Conservation (phyloP, 2,888 invertebrate species). For the Cancer borealis region DNA sequence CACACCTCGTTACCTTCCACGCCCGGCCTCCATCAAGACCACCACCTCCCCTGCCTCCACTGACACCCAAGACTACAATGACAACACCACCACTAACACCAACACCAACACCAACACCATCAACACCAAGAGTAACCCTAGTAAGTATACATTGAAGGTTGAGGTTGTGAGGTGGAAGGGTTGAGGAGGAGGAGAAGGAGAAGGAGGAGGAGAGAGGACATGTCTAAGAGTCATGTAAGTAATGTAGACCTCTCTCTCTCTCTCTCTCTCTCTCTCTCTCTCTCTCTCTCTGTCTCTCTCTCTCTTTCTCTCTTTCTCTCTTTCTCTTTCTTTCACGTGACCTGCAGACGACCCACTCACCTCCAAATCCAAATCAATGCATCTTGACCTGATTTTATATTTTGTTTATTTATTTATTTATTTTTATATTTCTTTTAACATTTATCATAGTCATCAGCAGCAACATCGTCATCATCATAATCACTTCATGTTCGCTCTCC, state of each 20-base stretch:
- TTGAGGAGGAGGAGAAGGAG: background rate
- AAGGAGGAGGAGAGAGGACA: background rate
- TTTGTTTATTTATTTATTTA: no score
- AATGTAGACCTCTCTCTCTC: background rate
- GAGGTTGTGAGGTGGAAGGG: background rate
- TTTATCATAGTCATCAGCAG: no score
- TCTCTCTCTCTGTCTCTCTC: constrained; percentile 7
- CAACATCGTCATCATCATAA: background rate
- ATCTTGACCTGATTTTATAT: background rate
- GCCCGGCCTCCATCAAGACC: constrained; percentile 22
- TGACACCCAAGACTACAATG: background rate
- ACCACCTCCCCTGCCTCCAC: background rate
- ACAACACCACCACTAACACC: background rate
- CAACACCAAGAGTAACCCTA: background rate
- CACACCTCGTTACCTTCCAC: constrained; percentile 61
- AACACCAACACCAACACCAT: background rate
- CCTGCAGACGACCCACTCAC: background rate
- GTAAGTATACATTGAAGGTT: background rate
- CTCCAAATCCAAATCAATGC: background rate
- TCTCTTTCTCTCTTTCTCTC: constrained; percentile 1
- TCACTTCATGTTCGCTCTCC: no score
- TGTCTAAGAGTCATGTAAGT: no score
- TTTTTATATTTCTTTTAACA: background rate
- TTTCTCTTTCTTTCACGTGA: background rate
- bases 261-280: constrained; percentile 20